Conservation (phyloP, 2,797 vertebrate species). For the Pantherophis alleghaniensis region DNA sequence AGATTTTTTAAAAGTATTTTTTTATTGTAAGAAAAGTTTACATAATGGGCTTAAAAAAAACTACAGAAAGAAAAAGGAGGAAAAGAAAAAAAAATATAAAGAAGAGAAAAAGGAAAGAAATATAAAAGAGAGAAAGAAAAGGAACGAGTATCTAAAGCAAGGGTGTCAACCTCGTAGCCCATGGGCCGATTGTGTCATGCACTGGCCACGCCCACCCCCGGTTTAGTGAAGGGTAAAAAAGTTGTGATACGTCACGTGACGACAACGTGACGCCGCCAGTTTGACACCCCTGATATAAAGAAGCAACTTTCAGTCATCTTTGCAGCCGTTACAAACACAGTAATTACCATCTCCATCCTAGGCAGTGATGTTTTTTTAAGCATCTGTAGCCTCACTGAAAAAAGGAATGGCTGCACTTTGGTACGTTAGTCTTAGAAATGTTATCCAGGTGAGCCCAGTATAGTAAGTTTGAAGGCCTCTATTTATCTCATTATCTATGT, state of each 20-base stretch:
- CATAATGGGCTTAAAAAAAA: background rate
- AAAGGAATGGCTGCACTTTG: constrained; percentile 44
- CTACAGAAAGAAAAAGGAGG: background rate
- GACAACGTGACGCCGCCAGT: too few relatives aligned
- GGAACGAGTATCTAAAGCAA: background rate
- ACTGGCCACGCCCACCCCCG: too few relatives aligned
- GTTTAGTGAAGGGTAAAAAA: too few relatives aligned
- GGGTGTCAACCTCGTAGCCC: too few relatives aligned
- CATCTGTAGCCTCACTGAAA: constrained; percentile 52
- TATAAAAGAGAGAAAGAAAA: background rate
- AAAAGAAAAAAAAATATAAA: background rate
- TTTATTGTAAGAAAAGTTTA: background rate
- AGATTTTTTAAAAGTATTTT: background rate
- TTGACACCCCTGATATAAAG: background rate
- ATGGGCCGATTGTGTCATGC: too few relatives aligned
- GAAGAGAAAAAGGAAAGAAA: background rate
- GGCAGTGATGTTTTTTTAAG: constrained; percentile 35
- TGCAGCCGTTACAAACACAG: background rate
- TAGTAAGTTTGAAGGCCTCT: constrained; percentile 28
- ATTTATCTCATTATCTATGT: constrained; percentile 54
- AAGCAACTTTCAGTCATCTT: background rate
- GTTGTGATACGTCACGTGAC: too few relatives aligned
- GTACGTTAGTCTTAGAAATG: constrained; percentile 72
- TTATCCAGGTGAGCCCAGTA: constrained; percentile 52
- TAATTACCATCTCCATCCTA: background rate